A percentile compares a stretch with the other conserved stretches of the same genome.
These are phyloP conservation scores for Lateolabrax maculatus DNA, from an alignment of 2,797 vertebrate genomes.

Conservation along the genomic window DNA sequence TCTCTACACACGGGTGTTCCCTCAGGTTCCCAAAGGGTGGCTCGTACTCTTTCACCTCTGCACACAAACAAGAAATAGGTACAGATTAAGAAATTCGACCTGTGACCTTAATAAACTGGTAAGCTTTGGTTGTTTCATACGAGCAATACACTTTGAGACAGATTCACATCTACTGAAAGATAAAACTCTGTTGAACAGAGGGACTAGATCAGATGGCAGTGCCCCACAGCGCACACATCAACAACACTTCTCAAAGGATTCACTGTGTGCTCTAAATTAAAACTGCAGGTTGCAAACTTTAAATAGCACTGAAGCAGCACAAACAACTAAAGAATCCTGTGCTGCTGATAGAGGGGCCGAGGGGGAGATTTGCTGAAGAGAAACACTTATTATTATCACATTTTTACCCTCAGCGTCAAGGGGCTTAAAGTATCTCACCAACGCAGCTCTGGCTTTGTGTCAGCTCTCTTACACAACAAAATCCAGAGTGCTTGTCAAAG, in stretches of 20 bases:
- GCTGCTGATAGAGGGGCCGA: constrained; percentile 35
- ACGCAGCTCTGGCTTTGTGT: constrained; percentile 56
- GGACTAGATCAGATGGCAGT: constrained; percentile 48
- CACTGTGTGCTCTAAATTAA: constrained; percentile 52
- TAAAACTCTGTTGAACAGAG: constrained; percentile 6
- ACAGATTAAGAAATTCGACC: background rate
- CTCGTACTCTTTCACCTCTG: constrained; percentile 97
- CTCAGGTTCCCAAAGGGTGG: constrained; percentile 96
- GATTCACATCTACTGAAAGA: background rate
- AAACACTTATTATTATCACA: constrained; percentile 58
- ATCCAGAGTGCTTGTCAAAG: constrained; percentile 53
- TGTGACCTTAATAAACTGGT: background rate
- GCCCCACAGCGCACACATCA: constrained; percentile 38
- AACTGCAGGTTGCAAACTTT: constrained; percentile 67
- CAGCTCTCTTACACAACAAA: constrained; percentile 50
- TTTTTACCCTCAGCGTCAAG: constrained; percentile 51
- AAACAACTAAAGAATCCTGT: constrained; percentile 47
- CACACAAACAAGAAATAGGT: constrained; percentile 10
- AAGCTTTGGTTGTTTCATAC: background rate
- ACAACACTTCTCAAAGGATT: constrained; percentile 61
- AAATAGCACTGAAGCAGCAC: constrained; percentile 61
- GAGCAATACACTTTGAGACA: constrained; percentile 1
- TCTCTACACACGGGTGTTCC: constrained; percentile 97
- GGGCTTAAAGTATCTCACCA: constrained; percentile 58
- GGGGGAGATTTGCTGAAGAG: constrained; percentile 56